Evolutionary conservation across 2,888 invertebrate species (phyloP), one percentile per base, ranked within the genome.

Genomic region (Stenurella melanura): DNA sequence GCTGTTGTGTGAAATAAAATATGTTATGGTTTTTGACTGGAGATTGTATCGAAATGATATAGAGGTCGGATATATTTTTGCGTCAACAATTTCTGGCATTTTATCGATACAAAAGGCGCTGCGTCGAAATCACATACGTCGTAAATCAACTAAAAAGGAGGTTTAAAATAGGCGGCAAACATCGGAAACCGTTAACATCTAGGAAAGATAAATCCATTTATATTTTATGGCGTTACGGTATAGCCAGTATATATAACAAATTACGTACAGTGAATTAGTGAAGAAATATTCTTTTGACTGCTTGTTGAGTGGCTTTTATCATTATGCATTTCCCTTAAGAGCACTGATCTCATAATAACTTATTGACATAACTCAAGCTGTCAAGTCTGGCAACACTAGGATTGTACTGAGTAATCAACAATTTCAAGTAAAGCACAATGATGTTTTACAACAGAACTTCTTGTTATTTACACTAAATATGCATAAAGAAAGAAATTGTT

Each of bases 31-130:
- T 68, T 76, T 70, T 54, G 66, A 56, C 77, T 69, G 57, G 73
- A 77, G 77, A 77, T 77, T 56, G 63, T 74, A 74, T 77, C 68
- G 21, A 63, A 19, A 63, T 74, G 61, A 63, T 56, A 63, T 70
- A 66, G 42, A 42, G 64, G 63, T 69, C 63, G 74, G 68, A 54
- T 67, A 71, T 75, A 64, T 71, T 75, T 75, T 70, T 57, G 64
- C 50, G 77, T 74, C 75, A 75, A 77, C 72, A 72, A 75, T 73
- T 79, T 73, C 73, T 73, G 71, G 74, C 73, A 64, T 79, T 77
- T 73, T 75, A 77, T 74, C 77, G 76, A 81, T 75, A 78, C 81
- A 78, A 78, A 74, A 78, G 78, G 70, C 78, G 75, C 69, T 77
- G 17, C 68, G 75, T 78, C 73, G 73, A 60, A 69, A 78, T 75